Percentiles rank a stretch among this genome's conserved stretches.
These are phyloP conservation scores for Augochlorella aurata DNA, from an alignment of 2,888 invertebrate genomes.

Conservation along the genomic window DNA sequence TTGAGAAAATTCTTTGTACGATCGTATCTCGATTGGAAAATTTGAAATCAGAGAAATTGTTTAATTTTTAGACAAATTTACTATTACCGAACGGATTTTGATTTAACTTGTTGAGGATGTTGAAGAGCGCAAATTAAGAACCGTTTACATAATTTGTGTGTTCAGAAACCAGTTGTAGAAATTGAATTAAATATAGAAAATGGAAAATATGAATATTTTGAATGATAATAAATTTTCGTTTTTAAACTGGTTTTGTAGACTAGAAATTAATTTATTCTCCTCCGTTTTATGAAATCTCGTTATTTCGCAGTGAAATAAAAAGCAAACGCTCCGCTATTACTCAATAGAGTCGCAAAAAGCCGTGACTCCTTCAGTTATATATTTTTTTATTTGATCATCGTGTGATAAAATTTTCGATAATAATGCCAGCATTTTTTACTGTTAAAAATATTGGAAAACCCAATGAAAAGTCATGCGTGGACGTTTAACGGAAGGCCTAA, in stretches of 20 bases:
- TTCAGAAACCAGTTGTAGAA: no score
- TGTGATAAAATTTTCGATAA: background rate
- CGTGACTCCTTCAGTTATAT: background rate
- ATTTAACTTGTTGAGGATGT: background rate
- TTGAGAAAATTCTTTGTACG: no score
- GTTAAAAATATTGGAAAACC: background rate
- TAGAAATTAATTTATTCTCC: background rate
- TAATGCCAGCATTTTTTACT: background rate
- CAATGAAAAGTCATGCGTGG: background rate
- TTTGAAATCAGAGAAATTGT: background rate
- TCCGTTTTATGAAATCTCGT: background rate
- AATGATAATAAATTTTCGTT: background rate
- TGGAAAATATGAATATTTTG: background rate
- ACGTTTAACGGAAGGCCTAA: constrained; percentile 37
- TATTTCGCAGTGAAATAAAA: background rate
- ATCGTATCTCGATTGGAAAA: no score
- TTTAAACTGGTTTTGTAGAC: background rate
- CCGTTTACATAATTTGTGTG: no score
- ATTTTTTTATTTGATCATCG: background rate
- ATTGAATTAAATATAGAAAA: background rate
- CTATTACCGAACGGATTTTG: background rate
- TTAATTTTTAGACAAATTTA: background rate
- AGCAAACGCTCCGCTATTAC: background rate
- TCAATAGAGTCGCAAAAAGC: background rate
- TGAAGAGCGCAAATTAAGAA: background rate